Conservation (phyloP, 2,797 vertebrate genomes). For the Buphagus erythrorhynchus region DNA sequence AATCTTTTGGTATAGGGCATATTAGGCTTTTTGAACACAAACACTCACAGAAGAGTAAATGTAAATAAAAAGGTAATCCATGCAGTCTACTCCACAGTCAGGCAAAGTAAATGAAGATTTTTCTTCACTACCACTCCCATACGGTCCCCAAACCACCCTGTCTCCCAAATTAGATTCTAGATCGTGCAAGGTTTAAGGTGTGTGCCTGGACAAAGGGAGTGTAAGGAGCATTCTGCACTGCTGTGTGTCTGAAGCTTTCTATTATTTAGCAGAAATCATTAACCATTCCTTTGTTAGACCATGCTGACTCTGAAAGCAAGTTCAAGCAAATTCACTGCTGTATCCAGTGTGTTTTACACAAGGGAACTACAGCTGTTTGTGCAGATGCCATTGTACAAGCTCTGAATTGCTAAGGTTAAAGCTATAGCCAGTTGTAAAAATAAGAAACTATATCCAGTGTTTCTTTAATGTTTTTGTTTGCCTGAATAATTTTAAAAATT, state of each 20-base stretch:
- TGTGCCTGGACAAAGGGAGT: background rate
- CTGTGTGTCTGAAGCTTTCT: background rate
- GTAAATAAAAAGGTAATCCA: background rate
- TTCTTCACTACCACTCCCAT: background rate
- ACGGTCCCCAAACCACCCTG: fast-evolving
- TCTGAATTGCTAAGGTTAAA: background rate
- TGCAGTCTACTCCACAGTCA: background rate
- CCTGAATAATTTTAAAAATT: background rate
- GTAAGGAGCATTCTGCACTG: background rate
- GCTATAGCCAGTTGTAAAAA: background rate
- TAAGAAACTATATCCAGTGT: background rate
- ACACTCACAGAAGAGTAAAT: background rate
- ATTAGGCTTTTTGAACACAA: background rate
- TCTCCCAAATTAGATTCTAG: background rate
- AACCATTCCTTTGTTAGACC: slow-evolving; percentile 38
- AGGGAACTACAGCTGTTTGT: slow-evolving; percentile 3
- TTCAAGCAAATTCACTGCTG: background rate
- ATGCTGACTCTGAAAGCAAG: background rate
- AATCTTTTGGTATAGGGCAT: background rate
- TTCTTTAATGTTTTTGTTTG: background rate
- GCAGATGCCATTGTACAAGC: background rate
- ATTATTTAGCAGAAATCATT: slow-evolving; percentile 55
- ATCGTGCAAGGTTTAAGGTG: background rate
- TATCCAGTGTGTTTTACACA: background rate
- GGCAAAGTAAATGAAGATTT: background rate